Base-by-base conservation (phyloP, 2,888 invertebrate species). In the Patella pellucida region DNA sequence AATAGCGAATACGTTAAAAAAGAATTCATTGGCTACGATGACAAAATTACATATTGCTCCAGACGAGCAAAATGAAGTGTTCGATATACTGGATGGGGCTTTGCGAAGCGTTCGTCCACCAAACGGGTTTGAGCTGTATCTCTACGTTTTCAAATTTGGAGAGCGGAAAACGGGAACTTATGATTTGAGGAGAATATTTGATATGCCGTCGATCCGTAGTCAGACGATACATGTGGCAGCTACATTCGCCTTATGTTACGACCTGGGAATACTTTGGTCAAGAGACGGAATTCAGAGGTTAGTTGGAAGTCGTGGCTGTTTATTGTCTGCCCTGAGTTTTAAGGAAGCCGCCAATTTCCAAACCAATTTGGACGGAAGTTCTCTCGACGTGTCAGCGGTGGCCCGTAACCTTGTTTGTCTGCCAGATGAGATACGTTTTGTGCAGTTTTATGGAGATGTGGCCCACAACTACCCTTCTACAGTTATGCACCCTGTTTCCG, bases 81-180 rank as follows among this genome's bases (percentile, higher is more conserved):
- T 54, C 54, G 15, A 54, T 16, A 54, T 54, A 16, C 14, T 54
- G 5, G 54, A 54, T 54, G 54, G 9, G 7, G 54, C 54, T 16
- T 16, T 54, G 54, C 3, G 54, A 54, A 5, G 15, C 16, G 54
- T 54, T 54, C 15, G 54, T 54, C 15, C 16, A 16, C 54, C 54
- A 4, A 54, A 54, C 16, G 54, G 54, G 14, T 54, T 54, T n/a
- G 54, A 16, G 54, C 9, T 54, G 5, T 54, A 54, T 54, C 15
- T 54, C 15, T 54, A 54, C 54, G 54, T n/a, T n/a, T 54, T 54
- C 54, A 54, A 54, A n/a, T 54, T 54, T 54, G 54, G 54, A 54
- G 54, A 54, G 9, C 54, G 54, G 54, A 54, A 54, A 54, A 3
- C 54, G 5, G 54, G 54, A 16, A 54, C 16, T n/a, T 54, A 54